Evolutionary conservation across 2,113 vertebrate species (phyloP).

Genomic region (Castor canadensis): DNA sequence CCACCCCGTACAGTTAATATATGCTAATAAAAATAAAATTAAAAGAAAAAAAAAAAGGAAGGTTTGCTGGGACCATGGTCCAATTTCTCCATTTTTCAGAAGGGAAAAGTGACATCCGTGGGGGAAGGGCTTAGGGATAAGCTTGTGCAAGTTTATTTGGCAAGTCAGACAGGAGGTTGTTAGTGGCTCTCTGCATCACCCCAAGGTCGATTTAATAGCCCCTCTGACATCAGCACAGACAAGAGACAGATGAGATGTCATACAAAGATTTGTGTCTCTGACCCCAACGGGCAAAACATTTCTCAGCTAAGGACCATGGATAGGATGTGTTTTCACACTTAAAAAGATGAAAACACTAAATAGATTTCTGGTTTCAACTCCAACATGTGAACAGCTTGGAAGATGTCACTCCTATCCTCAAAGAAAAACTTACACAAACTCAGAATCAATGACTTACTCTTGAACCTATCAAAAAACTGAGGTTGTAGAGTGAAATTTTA

Average conservation of each 20-base stretch:
- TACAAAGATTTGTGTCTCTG: fast-evolving
- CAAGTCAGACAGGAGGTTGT: background rate
- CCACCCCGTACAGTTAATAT: too few relatives aligned
- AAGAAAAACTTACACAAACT: background rate
- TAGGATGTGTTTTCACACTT: background rate
- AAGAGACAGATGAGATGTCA: too few relatives aligned
- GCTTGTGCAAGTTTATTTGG: background rate
- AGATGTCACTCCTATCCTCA: background rate
- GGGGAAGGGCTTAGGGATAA: too few relatives aligned
- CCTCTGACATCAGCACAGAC: background rate
- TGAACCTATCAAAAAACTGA: background rate
- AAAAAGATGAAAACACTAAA: background rate
- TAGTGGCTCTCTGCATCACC: background rate
- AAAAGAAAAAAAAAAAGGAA: too few relatives aligned
- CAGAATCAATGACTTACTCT: background rate
- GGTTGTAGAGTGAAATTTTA: background rate
- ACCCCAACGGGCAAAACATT: background rate
- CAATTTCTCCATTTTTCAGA: background rate
- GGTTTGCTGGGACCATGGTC: too few relatives aligned
- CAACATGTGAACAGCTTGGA: background rate
- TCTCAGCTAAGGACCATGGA: background rate
- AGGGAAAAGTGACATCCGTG: background rate
- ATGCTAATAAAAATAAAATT: too few relatives aligned
- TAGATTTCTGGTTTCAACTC: background rate
- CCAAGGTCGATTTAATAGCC: background rate